Base-by-base conservation (phyloP, 2,113 vertebrate genomes). In the Ceuthmochares aereus region DNA sequence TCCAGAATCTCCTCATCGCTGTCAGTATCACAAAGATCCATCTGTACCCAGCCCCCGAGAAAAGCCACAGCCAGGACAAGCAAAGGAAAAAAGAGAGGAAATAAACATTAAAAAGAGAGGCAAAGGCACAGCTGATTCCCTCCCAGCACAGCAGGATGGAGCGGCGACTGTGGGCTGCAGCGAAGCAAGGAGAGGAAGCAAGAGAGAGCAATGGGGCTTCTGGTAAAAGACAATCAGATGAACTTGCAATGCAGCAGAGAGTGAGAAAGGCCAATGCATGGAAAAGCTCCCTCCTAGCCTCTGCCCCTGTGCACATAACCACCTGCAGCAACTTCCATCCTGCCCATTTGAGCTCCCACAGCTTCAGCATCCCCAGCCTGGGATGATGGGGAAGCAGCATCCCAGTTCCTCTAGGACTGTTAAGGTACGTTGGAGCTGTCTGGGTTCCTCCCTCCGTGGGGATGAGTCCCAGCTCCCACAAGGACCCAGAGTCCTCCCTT, bases 1-100 rank as follows among this genome's bases (percentile, higher is more conserved):
- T 99, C 99, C 94, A 99, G 95, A 95, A 99, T 97, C 82, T 99
- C 99, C 94, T 99, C 99, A 72, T 99, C 99, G 43, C 99, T 99
- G 98, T 99, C 99, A 58, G 98, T 97, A 96, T 99, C 99, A 95
- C 97, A 98, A 81, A 95, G 97, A 93, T 98, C 97, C 70, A 98
- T 97, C 96, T 99, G 96, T 89, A 95, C 95, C 94, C 96, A 96
- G 95, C 94, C 95, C 95, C 96, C 85, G 70, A 97, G 89, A 93
- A 94, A 92, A 95, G 96, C 60, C 94, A 94, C 89, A 93, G 86
- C 80, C 83, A 85, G 90, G 86, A 95, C 62, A 93, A 95, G 93
- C 82, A 95, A 64, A 97, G 90, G 54, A 32, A 95, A 93, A 97
- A 95, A 96, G 84, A 96, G 79, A 96, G 92, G 93, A 95, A 92